Evolutionary conservation across 2,888 invertebrate genomes (phyloP).

Genomic region (Melanotus villosus): DNA sequence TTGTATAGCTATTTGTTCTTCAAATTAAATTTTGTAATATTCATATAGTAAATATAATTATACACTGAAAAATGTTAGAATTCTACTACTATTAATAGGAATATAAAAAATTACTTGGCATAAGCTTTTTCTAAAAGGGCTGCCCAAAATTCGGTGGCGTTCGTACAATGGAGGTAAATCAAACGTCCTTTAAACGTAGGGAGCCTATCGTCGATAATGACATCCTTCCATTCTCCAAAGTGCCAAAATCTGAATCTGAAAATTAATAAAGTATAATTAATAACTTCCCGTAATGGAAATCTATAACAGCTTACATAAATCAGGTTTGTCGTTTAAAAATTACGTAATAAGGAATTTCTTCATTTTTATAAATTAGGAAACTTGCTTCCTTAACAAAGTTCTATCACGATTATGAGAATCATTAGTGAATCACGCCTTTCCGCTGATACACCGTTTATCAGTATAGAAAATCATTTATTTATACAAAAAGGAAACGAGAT

Average conservation of each 20-base stretch:
- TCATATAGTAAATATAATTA: too few species aligned
- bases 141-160: conserved; percentile 81
- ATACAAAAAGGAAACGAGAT: neutral
- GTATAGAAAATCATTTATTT: neutral
- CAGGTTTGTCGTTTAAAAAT: too few species aligned
- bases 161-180: conserved; percentile 74
- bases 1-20: too few species aligned
- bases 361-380: too few species aligned
- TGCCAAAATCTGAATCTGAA: conserved; percentile 84
- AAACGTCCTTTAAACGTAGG: conserved; percentile 79
- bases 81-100: too few species aligned
- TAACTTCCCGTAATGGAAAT: too few species aligned
- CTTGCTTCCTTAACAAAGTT: neutral
- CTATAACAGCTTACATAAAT: too few species aligned
- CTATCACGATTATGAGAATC: neutral
- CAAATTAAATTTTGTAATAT: too few species aligned
- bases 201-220: conserved; percentile 82
- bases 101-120: conserved; percentile 86
- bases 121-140: conserved; percentile 86
- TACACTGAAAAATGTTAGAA: too few species aligned
- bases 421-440: neutral
- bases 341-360: too few species aligned
- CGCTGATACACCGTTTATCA: neutral
- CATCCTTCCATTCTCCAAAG: conserved; percentile 84
- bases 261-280: conserved; percentile 35